Evolutionary conservation across 2,797 vertebrate species (phyloP).

Genomic region (Strix occidentalis): DNA sequence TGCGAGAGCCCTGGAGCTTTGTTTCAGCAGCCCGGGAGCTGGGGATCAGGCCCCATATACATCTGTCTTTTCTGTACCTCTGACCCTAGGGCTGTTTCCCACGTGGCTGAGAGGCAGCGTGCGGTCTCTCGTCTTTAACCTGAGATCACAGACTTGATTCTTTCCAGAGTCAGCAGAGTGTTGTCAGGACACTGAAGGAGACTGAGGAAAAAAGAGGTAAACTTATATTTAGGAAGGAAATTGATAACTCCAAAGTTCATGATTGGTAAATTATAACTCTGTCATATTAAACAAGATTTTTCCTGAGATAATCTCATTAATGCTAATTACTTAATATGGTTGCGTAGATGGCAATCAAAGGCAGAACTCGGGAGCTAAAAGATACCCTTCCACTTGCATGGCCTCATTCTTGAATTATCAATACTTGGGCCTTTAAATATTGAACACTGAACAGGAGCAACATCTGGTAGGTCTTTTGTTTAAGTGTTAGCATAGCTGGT

Average conservation of each 20-base stretch:
- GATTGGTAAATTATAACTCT: neutral
- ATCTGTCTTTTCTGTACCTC: neutral
- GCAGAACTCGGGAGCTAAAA: neutral
- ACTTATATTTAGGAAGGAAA: neutral
- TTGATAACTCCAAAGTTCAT: neutral
- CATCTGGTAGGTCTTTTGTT: neutral
- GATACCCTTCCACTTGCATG: neutral
- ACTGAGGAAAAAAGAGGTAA: neutral
- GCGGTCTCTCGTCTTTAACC: too few relatives aligned
- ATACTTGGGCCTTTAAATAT: neutral
- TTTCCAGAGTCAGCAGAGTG: neutral
- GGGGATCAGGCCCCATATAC: accelerated
- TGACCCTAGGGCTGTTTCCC: too few relatives aligned
- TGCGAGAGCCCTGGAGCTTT: neutral
- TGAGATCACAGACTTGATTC: neutral
- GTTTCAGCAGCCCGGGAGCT: neutral
- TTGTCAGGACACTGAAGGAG: neutral
- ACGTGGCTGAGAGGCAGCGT: neutral
- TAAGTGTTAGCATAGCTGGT: neutral
- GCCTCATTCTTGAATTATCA: neutral
- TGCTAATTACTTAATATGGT: neutral
- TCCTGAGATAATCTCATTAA: neutral
- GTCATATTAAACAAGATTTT: neutral
- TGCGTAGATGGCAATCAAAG: neutral
- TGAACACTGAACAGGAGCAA: neutral